Conservation (phyloP, 2,113 vertebrate genomes). For the Sisor rabdophorus region DNA sequence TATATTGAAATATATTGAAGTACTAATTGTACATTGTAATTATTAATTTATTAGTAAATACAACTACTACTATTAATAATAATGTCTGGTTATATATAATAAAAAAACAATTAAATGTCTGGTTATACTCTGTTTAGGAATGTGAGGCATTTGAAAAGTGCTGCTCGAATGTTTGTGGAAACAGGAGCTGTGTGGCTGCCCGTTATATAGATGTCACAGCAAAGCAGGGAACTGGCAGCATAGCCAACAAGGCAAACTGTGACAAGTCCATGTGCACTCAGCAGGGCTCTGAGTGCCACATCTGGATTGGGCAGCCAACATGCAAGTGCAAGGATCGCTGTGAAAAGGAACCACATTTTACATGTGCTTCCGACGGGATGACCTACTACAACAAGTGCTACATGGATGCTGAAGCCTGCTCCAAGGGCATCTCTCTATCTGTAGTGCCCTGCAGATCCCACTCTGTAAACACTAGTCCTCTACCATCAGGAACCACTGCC, state of each 20-base stretch:
- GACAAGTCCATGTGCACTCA: slow-evolving; percentile 89
- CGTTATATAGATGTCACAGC: slow-evolving; percentile 79
- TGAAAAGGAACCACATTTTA: slow-evolving; percentile 93
- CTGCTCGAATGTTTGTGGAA: slow-evolving; percentile 94
- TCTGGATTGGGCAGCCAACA: slow-evolving; percentile 91
- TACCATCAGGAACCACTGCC: slow-evolving; percentile 71
- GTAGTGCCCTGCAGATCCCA: slow-evolving; percentile 90
- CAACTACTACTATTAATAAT: background rate
- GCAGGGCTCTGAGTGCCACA: slow-evolving; percentile 91
- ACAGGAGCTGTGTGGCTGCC: slow-evolving; percentile 88
- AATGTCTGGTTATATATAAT: no score
- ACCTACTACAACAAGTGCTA: slow-evolving; percentile 98
- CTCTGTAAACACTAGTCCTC: slow-evolving; percentile 82
- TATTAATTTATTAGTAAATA: background rate
- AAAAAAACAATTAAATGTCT: slow-evolving; percentile 85
- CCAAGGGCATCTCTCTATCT: slow-evolving; percentile 82
- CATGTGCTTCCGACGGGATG: slow-evolving; percentile 93
- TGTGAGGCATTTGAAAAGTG: slow-evolving; percentile 93
- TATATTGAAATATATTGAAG: background rate
- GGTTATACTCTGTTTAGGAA: slow-evolving; percentile 69
- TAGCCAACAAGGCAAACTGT: slow-evolving; percentile 84
- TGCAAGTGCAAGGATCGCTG: slow-evolving; percentile 94
- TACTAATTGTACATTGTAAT: background rate
- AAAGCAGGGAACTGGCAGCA: slow-evolving; percentile 78
- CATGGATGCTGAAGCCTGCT: slow-evolving; percentile 97